Evolutionary conservation across 2,797 vertebrate genomes (phyloP), one percentile per base, ranked within the genome.

Genomic region (Squalus acanthias): DNA sequence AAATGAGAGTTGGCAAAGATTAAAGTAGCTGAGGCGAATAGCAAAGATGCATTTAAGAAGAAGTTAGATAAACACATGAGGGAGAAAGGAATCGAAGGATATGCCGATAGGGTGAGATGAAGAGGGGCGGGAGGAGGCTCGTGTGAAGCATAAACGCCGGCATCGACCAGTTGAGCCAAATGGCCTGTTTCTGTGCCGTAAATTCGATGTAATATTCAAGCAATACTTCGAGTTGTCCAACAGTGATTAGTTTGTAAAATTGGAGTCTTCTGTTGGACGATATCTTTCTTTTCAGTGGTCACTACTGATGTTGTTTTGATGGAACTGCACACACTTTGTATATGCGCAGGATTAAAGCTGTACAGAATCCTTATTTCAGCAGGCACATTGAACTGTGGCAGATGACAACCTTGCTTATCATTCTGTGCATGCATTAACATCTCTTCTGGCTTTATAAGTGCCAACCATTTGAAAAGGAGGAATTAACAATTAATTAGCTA

Each of bases 401-500:
- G 53, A 89, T 60, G 53, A 57, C 53, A 89, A 26, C 26, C 53
- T 89, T 89, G 53, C 87, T 89, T 60, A 89, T 22, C 50, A 65
- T 79, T 79, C 67, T 3, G 24, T 15, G 29, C 87, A 33, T 60
- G 87, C 10, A 17, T 60, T 89, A 15, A 89, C 87, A 60, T 13
- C 82, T 50, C 82, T 85, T 50, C 82, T 85, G 3, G 53, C 87
- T 60, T 53, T 63, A 53, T 89, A 29, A 63, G 60, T 91, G 88
- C 88, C 88, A 20, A n/a, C 10, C 57, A 63, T 91, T 91, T 63
- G 29, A 63, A 91, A 60, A 91, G 82, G 33, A 91, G 88, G 29
- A 91, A 91, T 91, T 91, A 91, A 91, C 88, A 89, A 89, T 89
- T 89, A 89, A 89, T 89, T 89, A 91, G 57, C 88, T n/a, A 63